Evolutionary conservation across 1,140 invertebrate genomes (phyloP).

Genomic region (Drosophila subpulchrella): DNA sequence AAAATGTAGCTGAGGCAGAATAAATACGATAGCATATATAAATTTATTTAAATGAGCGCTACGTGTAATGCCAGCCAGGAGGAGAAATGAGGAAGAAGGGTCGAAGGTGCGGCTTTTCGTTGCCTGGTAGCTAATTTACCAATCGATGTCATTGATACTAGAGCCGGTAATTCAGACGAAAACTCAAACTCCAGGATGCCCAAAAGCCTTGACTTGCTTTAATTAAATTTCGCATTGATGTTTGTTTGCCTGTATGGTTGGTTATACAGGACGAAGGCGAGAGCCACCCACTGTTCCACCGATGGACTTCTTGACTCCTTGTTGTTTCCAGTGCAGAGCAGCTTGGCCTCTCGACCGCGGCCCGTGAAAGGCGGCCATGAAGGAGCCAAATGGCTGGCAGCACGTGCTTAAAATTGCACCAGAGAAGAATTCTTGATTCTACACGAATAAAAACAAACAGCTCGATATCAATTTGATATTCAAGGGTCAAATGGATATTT

Average conservation of each 20-base stretch:
- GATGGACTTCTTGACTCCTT: not conserved
- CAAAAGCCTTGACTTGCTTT: slow-evolving; percentile 44
- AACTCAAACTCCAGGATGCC: not conserved
- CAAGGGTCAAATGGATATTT: not conserved
- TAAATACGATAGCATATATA: slow-evolving; percentile 37
- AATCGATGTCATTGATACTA: slow-evolving; percentile 66
- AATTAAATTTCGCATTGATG: slow-evolving; percentile 72
- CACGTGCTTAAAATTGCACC: slow-evolving; percentile 76
- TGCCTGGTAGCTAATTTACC: slow-evolving; percentile 61
- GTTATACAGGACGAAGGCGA: not conserved
- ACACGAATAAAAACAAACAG: slow-evolving; percentile 1
- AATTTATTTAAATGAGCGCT: slow-evolving; percentile 77
- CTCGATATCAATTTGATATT: not conserved
- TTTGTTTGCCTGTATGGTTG: slow-evolving; percentile 66
- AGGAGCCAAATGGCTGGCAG: slow-evolving; percentile 17
- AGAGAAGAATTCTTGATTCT: slow-evolving; percentile 36
- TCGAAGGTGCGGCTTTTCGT: not conserved
- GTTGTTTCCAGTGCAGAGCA: slow-evolving; percentile 9
- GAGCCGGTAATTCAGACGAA: slow-evolving; percentile 15
- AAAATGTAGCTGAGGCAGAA: slow-evolving; percentile 54
- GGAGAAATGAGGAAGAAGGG: not conserved
- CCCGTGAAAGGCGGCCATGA: slow-evolving; percentile 46
- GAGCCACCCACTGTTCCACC: too few species aligned
- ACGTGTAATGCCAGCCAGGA: slow-evolving; percentile 61
- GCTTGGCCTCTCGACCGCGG: slow-evolving; percentile 53